Base-by-base conservation (phyloP, 2,888 invertebrate genomes). In the Gortyna flavago region DNA sequence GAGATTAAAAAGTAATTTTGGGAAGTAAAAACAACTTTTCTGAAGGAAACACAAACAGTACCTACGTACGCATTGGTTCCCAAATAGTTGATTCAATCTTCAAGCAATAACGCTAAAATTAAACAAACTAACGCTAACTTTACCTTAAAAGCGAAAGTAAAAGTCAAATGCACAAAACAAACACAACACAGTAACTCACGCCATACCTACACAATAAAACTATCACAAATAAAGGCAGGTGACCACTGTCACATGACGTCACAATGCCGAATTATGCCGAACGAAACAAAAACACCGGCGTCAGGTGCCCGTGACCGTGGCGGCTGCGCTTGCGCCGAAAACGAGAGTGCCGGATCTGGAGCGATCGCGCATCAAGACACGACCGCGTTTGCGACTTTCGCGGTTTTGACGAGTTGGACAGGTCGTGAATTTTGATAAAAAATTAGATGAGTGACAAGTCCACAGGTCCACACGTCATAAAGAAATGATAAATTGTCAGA, bases 271-370 rank as follows among this genome's bases (percentile, higher is more conserved):
- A 79, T 80, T 76, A 78, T 77, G 81, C 71, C 75, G 80, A 78
- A 71, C 80, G 73, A 82, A 85, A 90, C 89, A 89, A 87, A 89
- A 90, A 89, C 86, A 83, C 82, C 77, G 70, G 85, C 88, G 85
- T 89, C 93, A 92, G 90, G 92, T 93, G 95, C 90, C 94, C 95
- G 90, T 95, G 95, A 95, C 95, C 94, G 93, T 93, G 93, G 93
- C 88, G 80, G 81, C 79, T 88, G 91, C 90, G 90, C 87, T 75
- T 75, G 85, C 87, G 91, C 92, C 92, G 94, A 95, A 95, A 95
- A 88, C 91, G 94, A 94, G 93, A 94, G 95, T 94, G 91, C 85
- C 88, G 87, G 90, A 94, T 93, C 93, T 94, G 93, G 94, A 93
- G 91, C 89, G 90, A 90, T 91, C 89, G 92, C 90, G 92, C 90